Evolutionary conservation across 1,140 invertebrate species (phyloP), one percentile per base, ranked within the genome.

Genomic region (Cherax destructor): DNA sequence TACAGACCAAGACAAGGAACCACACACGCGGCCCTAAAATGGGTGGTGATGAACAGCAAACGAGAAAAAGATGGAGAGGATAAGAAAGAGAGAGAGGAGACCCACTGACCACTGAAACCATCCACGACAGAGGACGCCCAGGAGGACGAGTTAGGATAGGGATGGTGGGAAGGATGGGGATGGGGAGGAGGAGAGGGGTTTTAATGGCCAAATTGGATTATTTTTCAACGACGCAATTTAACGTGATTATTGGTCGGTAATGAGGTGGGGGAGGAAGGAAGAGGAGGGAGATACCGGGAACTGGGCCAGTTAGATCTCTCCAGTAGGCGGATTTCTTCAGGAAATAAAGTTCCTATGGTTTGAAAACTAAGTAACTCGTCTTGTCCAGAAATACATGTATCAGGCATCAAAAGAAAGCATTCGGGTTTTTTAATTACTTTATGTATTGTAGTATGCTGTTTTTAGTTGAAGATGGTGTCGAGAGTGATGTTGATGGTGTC

Each of bases 31-130:
- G 74, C 88, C 74, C 72, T 83, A 84, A 84, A 90, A 77, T 76
- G 83, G 69, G 65, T 83, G 52, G 81, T 90, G 88, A 90, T 90
- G 88, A 90, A 90, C 80, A 90, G 80, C 88, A 76, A 90, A 90
- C 88, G 88, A 90, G 88, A 47, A 56, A 90, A 90, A 76, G 88
- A 90, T 90, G 50, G 88, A 90, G 69, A 83, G 81, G 76, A 24
- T 21, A 77, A 50, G 52, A 79, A 16, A n/a, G 86, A 72, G 41
- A 74, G 65, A 74, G 65, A 85, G 10, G n/a, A n/a, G 13, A 69
- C 21, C 65, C 65, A 21, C 13, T 69, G 7, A 74, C 69, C 78
- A 52, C 79, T n/a, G 21, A 13, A 18, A 50, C 4, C 11, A 18
- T 65, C 61, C 21, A 65, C 10, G n/a, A 11, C 59, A 69, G 18